These are phyloP conservation scores for Sminthurides bifidus DNA, from an alignment of 1,140 invertebrate species.

Conservation along the genomic window DNA sequence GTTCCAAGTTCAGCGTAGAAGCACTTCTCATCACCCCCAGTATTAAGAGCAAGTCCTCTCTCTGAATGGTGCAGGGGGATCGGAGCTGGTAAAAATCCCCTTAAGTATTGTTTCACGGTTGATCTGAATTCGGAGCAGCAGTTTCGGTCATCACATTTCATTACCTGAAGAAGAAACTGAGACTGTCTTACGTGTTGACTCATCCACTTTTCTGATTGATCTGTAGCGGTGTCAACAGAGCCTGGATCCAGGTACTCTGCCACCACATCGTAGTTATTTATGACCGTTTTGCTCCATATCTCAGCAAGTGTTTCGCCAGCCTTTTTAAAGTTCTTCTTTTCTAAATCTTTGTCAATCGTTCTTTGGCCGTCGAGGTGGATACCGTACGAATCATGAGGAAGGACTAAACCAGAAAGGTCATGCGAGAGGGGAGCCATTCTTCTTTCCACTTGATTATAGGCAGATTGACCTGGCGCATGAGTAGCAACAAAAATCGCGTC, in stretches of 20 bases:
- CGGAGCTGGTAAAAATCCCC: not conserved
- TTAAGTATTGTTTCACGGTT: not conserved
- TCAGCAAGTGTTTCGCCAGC: slow-evolving; percentile 34
- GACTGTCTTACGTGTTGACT: not conserved
- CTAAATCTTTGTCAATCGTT: slow-evolving; percentile 22
- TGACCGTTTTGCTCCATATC: slow-evolving; percentile 33
- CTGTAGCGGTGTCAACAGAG: not conserved
- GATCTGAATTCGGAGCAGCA: not conserved
- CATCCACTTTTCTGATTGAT: not conserved
- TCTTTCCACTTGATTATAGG: slow-evolving; percentile 35
- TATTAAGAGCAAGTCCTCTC: not conserved
- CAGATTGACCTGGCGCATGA: slow-evolving; percentile 38
- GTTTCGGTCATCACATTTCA: not conserved
- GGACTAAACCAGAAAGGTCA: slow-evolving; percentile 36
- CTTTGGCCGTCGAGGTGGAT: slow-evolving; percentile 35
- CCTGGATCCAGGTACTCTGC: slow-evolving; percentile 32
- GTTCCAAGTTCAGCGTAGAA: not conserved
- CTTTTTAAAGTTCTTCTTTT: slow-evolving; percentile 34
- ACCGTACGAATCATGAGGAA: slow-evolving; percentile 37
- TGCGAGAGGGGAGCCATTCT: slow-evolving; percentile 38
- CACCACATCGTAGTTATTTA: slow-evolving; percentile 34
- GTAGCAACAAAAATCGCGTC: slow-evolving; percentile 38
- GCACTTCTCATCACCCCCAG: not conserved
- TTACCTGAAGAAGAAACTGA: not conserved
- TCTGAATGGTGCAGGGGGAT: not conserved